Evolutionary conservation across 2,888 invertebrate genomes (phyloP), one percentile per base, ranked within the genome.

Genomic region (Monopis laevigella): DNA sequence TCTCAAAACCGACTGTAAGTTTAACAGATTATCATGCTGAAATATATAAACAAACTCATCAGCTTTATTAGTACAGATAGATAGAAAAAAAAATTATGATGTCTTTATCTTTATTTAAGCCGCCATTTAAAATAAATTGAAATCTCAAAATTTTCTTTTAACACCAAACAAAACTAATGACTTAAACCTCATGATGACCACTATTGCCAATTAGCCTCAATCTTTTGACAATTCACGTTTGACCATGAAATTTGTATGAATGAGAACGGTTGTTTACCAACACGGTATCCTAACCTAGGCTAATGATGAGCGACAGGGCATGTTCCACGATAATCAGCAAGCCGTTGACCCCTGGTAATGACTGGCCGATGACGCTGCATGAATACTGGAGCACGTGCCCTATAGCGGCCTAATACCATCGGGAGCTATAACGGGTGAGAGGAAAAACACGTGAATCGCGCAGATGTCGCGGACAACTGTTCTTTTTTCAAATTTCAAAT

Each of bases 251-350:
- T 10, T 21, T 13, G 36, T 36, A 19, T 36, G 21, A 36, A 50
- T 66, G 65, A 70, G 68, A 64, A 60, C 58, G 60, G 63, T 59
- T 80, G 80, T 80, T 80, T 80, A 78, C 78, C 77, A 78, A 78
- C 44, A 44, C 36, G 29, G 36, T 74, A 75, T 71, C 69, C 73
- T 77, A 78, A 80, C 80, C 80, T 80, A 80, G 78, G 77, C 71
- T 78, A 80, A 80, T 78, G 75, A 73, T 73, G 70, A 77, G 66
- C 68, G 77, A 69, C 75, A 78, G 72, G 74, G 74, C 73, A 66
- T 63, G 67, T 59, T 63, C 57, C 55, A 64, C 62, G 75, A 74
- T 74, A 77, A 78, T 78, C 77, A 78, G 63, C 60, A 60, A 66
- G 71, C 59, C 72, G 61, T 66, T 74, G 77, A 75, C 77, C 80